phyloP scores from a whole-genome alignment of 1,140 invertebrate species.

The Andricus grossulariae region DNA sequence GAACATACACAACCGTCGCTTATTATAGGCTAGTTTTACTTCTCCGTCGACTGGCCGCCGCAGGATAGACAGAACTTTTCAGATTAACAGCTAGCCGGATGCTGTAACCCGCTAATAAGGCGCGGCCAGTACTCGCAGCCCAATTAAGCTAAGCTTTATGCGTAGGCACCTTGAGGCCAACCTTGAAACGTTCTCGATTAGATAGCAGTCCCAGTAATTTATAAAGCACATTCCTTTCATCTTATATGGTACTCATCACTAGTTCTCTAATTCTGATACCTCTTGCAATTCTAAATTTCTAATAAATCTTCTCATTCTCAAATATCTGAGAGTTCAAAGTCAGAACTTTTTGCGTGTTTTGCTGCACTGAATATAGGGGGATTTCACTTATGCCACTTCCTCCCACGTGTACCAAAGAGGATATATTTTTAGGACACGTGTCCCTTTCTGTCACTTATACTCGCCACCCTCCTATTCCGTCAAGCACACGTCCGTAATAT shows the following conservation, averaged over 20 bases:
- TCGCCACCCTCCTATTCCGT: background rate
- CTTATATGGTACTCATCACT: background rate
- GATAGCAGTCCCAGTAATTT: background rate
- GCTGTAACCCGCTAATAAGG: slow-evolving; percentile 74
- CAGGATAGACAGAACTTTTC: slow-evolving; percentile 74
- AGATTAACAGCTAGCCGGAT: slow-evolving; percentile 72
- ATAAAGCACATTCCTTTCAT: slow-evolving; percentile 1
- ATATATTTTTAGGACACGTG: slow-evolving; percentile 46
- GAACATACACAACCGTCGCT: slow-evolving; percentile 69
- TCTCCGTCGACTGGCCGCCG: slow-evolving; percentile 64
- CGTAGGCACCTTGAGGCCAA: slow-evolving; percentile 3
- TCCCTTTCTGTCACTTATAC: slow-evolving; percentile 32
- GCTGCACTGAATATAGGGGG: no score
- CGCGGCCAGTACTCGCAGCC: slow-evolving; percentile 49
- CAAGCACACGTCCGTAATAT: slow-evolving; percentile 36
- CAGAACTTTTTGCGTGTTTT: no score
- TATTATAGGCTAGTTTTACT: slow-evolving; percentile 73
- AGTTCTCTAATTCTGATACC: no score
- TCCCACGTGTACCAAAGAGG: slow-evolving; percentile 28
- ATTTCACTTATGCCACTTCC: slow-evolving; percentile 27
- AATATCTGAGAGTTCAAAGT: no score
- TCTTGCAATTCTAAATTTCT: no score
- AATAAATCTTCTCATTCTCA: no score
- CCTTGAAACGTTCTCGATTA: slow-evolving; percentile 1
- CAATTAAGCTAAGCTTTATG: slow-evolving; percentile 53